These are phyloP conservation scores for Siderastrea radians DNA, from an alignment of 92 coral and sea anemone species.

Conservation along the genomic window DNA sequence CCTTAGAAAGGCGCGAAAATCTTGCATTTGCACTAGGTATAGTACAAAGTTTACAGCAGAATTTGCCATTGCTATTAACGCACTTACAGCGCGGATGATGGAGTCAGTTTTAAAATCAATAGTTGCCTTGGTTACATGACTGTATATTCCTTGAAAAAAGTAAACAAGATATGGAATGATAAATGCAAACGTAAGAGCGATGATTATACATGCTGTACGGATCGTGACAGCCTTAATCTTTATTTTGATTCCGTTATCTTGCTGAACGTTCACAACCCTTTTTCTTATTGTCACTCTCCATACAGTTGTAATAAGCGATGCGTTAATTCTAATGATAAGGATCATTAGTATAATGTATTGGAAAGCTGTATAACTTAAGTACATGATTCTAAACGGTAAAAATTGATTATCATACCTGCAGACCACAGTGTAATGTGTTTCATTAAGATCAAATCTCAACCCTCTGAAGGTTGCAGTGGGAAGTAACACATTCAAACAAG, in stretches of 20 bases:
- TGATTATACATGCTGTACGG: not conserved
- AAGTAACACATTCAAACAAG: not conserved
- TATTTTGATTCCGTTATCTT: not conserved
- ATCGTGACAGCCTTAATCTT: not conserved
- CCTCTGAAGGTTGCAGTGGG: not conserved
- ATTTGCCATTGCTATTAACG: not conserved
- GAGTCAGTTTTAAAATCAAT: not conserved
- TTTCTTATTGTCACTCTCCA: not conserved
- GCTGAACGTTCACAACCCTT: not conserved
- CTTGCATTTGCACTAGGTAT: not conserved
- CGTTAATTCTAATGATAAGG: not conserved
- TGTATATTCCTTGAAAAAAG: not conserved
- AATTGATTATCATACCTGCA: not conserved
- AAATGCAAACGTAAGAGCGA: slow-evolving; percentile 8
- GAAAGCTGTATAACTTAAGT: not conserved
- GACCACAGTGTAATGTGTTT: not conserved
- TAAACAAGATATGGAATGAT: slow-evolving; percentile 1
- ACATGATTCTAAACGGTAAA: not conserved
- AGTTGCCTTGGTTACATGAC: not conserved
- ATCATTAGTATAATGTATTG: not conserved
- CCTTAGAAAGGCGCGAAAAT: slow-evolving; percentile 1
- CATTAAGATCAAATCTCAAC: not conserved
- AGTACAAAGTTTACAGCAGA: not conserved
- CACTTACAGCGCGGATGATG: not conserved
- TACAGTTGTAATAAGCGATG: not conserved